A percentile compares a stretch with the other conserved stretches of the same genome.
These are phyloP conservation scores for Tadarida brasiliensis DNA, from an alignment of 2,797 vertebrate species.

Conservation along the genomic window DNA sequence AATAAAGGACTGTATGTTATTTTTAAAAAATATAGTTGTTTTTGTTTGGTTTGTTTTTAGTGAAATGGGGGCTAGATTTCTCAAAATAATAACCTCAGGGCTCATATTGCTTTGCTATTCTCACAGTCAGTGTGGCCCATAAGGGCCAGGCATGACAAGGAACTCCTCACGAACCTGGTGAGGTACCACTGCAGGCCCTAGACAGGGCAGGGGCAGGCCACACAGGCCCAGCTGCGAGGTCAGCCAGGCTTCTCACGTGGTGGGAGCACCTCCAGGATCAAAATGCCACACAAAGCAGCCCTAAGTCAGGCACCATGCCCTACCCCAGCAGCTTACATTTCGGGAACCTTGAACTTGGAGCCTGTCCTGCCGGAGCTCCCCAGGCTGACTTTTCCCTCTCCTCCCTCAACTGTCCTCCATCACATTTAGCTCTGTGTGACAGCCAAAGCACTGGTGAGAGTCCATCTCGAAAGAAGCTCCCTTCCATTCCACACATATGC, in stretches of 20 bases:
- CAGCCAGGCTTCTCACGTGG: background rate
- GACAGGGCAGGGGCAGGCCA: background rate
- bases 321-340: background rate
- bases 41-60: background rate
- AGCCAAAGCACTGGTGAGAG: background rate
- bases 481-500: background rate
- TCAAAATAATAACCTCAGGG: background rate
- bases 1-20: no score
- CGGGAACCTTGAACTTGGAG: background rate
- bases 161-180: background rate
- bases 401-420: background rate
- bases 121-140: background rate
- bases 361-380: background rate
- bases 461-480: background rate
- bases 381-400: background rate
- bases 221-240: accelerated
- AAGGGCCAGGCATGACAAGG: background rate
- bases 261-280: background rate
- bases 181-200: background rate
- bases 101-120: background rate
- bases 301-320: background rate
- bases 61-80: background rate
- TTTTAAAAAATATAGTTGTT: background rate
- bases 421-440: background rate
- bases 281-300: background rate